Evolutionary conservation across 2,113 vertebrate species (phyloP), one percentile per base, ranked within the genome.

Genomic region (Carassius carassius): DNA sequence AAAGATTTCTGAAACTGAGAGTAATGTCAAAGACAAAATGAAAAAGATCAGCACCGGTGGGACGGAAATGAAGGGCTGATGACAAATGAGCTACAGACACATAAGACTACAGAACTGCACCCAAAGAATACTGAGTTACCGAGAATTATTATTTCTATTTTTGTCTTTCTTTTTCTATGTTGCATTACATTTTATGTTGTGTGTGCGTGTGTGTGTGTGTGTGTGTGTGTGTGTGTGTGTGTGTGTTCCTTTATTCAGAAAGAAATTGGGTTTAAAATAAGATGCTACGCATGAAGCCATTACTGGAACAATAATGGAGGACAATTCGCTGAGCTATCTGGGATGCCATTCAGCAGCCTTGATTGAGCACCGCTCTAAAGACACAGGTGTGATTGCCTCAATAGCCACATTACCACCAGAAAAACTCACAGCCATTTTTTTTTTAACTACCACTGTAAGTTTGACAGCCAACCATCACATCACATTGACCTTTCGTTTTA

Each of bases 1-100:
- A 84, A 70, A 74, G 73, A 90, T 92, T 88, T 41, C 77, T 73
- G 88, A 88, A 92, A 92, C 90, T 88, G 72, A 85, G 73, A 84
- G 74, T 87, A 84, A 73, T 90, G 91, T 89, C 89, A 89, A 88
- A 67, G 54, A 88, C 88, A 87, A 88, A 88, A 49, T 72, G 73
- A 83, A 84, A 77, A 63, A 29, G 37, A 65, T 79, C 56, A 37
- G 35, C 19, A 58, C 8, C 4, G 77, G 77, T 23, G 73, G 47
- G 13, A 51, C 3, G 25, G 35, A 44, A 62, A 10, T 63, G 56
- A 79, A 79, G 19, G 5, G 37, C 35, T 11, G 13, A 23, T 17
- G 56, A 23, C 32, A 60, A 78, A 78, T 79, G 58, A 63, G 56
- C 35, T 17, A 65, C 10, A 63, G 11, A 32, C 17, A 69, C 17